Evolutionary conservation across 2,113 vertebrate genomes (phyloP), one percentile per base, ranked within the genome.

Genomic region (Notarius quadriscutis): DNA sequence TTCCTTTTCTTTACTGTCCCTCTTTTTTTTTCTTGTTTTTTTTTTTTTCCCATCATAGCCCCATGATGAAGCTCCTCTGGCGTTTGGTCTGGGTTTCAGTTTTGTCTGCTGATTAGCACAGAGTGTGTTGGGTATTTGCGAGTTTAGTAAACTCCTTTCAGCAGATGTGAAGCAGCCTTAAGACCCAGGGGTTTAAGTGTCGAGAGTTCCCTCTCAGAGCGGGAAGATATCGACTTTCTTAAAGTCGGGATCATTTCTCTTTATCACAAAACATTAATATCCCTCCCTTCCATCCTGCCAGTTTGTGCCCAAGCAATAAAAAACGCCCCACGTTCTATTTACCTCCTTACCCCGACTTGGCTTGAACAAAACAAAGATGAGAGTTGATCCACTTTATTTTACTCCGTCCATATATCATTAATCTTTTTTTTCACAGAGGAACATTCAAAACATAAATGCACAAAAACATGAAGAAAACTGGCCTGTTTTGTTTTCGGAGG

Each of bases 81-180:
- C 91, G 93, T 94, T 92, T 93, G 84, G 92, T 95, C 95, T 93
- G 91, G 94, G 94, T 95, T 93, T 94, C 74, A 62, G 84, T 88
- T 88, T 84, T 87, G 81, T 85, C 85, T 75, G 30, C 81, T 89
- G 86, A 86, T 78, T 89, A 81, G 57, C 9, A 57, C 58, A 30
- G 89, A 87, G 86, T 90, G 88, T 75, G 72, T 81, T 92, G 94
- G 95, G 95, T 95, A 94, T 95, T 95, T 96, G 93, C 95, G 93
- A 93, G 93, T 94, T 93, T 95, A 93, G 95, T 95, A 95, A 97
- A 97, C 95, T 96, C 95, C 95, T 95, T 95, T 94, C 94, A 94
- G 95, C 95, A 95, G 96, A 97, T 94, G 94, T 94, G 94, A 95
- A 94, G 93, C 95, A 88, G 88, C 88, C 94, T 96, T 96, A 97